These are phyloP conservation scores for Macrosiphum euphorbiae DNA, from an alignment of 2,888 invertebrate species.

Conservation along the genomic window DNA sequence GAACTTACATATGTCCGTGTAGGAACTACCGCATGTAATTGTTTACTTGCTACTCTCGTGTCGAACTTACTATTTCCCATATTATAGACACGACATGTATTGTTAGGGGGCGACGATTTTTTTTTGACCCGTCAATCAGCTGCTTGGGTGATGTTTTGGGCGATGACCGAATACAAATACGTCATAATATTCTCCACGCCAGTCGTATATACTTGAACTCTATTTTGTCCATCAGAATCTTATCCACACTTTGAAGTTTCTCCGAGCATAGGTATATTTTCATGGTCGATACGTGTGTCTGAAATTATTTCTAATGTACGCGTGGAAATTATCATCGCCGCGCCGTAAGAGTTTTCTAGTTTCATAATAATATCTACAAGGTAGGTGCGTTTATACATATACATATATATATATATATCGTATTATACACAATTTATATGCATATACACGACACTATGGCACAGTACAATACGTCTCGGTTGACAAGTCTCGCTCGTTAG, in stretches of 20 bases:
- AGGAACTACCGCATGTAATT: no score
- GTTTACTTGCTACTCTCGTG: no score
- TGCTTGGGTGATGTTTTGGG: not conserved
- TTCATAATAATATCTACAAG: not conserved
- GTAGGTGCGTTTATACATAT: not conserved
- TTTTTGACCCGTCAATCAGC: not conserved
- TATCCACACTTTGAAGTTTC: not conserved
- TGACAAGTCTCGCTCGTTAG: slow-evolving; percentile 24
- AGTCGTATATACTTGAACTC: no score
- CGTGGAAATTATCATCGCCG: not conserved
- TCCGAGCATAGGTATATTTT: not conserved
- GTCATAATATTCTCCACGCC: no score
- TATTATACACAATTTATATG: not conserved
- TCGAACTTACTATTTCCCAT: no score
- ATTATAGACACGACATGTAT: not conserved
- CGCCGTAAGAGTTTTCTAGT: not conserved
- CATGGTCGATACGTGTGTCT: not conserved
- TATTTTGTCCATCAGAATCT: not conserved
- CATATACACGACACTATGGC: not conserved
- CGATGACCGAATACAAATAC: not conserved
- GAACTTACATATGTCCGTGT: no score
- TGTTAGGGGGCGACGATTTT: not conserved
- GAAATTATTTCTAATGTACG: not conserved
- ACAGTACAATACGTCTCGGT: not conserved
- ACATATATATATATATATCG: no score